Percentiles rank a stretch among this genome's conserved stretches.
These are phyloP conservation scores for Cololabis saira DNA, from an alignment of 2,113 vertebrate genomes.

Conservation along the genomic window DNA sequence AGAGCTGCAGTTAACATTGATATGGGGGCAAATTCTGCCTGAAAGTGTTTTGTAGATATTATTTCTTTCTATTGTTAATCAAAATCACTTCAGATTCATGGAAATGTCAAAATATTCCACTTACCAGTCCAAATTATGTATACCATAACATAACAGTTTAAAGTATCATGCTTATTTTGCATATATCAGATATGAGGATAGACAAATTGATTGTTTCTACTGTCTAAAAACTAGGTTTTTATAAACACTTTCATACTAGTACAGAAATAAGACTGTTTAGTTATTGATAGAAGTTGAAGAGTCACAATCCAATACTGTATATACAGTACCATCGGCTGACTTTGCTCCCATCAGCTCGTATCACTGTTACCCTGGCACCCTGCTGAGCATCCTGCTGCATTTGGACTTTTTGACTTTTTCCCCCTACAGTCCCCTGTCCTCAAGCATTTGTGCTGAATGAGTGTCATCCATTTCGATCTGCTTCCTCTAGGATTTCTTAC, in stretches of 20 bases:
- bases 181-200: too few relatives aligned
- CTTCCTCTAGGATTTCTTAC: background rate
- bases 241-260: background rate
- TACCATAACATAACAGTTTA: too few relatives aligned
- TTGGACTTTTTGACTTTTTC: background rate
- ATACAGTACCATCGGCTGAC: background rate
- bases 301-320: too few relatives aligned
- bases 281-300: background rate
- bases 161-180: too few relatives aligned
- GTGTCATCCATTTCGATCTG: background rate
- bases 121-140: too few relatives aligned
- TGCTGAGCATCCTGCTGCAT: background rate
- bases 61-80: background rate
- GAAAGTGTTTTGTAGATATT: too few relatives aligned
- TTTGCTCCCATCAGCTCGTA: background rate
- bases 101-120: too few relatives aligned
- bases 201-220: background rate
- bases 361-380: background rate
- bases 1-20: background rate
- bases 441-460: background rate
- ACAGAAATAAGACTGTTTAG: too few relatives aligned
- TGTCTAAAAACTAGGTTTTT: slow-evolving; percentile 10
- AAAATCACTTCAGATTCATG: background rate
- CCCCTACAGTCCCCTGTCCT: background rate
- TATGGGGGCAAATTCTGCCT: background rate